Evolutionary conservation across 2,888 invertebrate genomes (phyloP).

Genomic region (Bombyx huttoni): DNA sequence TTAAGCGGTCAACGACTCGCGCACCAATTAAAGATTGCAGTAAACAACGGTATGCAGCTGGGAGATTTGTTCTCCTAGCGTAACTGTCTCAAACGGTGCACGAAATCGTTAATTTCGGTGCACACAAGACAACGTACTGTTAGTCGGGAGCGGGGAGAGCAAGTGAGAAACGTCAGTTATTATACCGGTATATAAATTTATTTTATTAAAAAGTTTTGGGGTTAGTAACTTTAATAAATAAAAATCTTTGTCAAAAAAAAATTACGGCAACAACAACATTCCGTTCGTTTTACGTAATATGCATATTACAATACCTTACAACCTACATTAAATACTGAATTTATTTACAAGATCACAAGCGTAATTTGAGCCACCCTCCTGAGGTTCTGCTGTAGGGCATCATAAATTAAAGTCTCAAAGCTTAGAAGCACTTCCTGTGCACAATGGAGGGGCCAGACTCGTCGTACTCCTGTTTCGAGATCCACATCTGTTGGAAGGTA

Average conservation of each 20-base stretch:
- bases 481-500: constrained; percentile 97
- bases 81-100: constrained; percentile 14
- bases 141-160: constrained; percentile 13
- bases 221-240: constrained; percentile 66
- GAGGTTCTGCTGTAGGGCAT: constrained; percentile 63
- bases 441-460: constrained; percentile 96
- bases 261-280: constrained; percentile 36
- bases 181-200: constrained; percentile 69
- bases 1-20: constrained; percentile 4
- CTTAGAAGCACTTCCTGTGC: constrained; percentile 89
- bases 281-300: constrained; percentile 61
- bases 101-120: no score
- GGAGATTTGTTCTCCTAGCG: constrained; percentile 4
- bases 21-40: not conserved
- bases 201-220: constrained; percentile 61
- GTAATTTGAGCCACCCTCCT: constrained; percentile 62
- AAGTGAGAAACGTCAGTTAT: constrained; percentile 38
- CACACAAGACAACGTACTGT: constrained; percentile 14
- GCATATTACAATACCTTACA: constrained; percentile 71
- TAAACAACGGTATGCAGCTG: constrained; percentile 7
- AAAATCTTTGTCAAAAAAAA: constrained; percentile 61
- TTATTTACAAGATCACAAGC: constrained; percentile 68
- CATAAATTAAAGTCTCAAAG: constrained; percentile 59
- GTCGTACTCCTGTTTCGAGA: constrained; percentile 98
- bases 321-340: constrained; percentile 68